Evolutionary conservation across 1,140 invertebrate genomes (phyloP).

Genomic region (Trissolcus basalis): DNA sequence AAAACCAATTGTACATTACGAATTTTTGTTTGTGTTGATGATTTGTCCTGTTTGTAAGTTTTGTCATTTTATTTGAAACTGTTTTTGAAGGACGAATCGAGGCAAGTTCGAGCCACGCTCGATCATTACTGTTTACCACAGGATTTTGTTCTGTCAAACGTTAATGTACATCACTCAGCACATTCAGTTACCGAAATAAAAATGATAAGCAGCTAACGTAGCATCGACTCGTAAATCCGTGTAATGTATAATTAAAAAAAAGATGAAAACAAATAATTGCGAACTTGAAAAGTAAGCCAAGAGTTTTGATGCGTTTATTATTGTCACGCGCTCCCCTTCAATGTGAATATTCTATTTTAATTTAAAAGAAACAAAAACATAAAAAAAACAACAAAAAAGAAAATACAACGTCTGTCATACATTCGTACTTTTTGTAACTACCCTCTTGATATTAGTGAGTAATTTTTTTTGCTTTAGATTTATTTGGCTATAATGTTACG

Average conservation of each 20-base stretch:
- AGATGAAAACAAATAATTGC: background rate
- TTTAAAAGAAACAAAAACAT: conserved; percentile 17
- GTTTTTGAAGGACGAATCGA: conserved; percentile 20
- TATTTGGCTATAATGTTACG: conserved; percentile 57
- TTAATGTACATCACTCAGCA: conserved; percentile 22
- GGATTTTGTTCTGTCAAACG: background rate
- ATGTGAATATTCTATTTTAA: conserved; percentile 67
- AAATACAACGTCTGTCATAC: conserved; percentile 63
- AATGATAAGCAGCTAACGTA: conserved; percentile 14
- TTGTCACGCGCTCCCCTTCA: conserved; percentile 50
- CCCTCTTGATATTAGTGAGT: conserved; percentile 62
- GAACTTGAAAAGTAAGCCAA: conserved; percentile 5
- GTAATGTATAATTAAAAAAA: conserved; percentile 25
- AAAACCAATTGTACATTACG: background rate
- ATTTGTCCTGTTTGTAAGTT: conserved; percentile 30
- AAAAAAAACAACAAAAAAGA: too few species aligned
- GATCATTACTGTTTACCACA: conserved; percentile 5
- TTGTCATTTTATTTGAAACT: conserved; percentile 23
- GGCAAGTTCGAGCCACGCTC: conserved; percentile 17
- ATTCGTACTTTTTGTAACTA: conserved; percentile 67
- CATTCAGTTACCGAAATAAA: background rate
- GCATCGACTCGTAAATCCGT: conserved; percentile 27
- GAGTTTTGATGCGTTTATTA: conserved; percentile 17
- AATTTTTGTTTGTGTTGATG: conserved; percentile 24
- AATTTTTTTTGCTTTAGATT: conserved; percentile 57